These are phyloP conservation scores for Anguilla japonica DNA, from an alignment of 2,113 vertebrate genomes.

Conservation along the genomic window DNA sequence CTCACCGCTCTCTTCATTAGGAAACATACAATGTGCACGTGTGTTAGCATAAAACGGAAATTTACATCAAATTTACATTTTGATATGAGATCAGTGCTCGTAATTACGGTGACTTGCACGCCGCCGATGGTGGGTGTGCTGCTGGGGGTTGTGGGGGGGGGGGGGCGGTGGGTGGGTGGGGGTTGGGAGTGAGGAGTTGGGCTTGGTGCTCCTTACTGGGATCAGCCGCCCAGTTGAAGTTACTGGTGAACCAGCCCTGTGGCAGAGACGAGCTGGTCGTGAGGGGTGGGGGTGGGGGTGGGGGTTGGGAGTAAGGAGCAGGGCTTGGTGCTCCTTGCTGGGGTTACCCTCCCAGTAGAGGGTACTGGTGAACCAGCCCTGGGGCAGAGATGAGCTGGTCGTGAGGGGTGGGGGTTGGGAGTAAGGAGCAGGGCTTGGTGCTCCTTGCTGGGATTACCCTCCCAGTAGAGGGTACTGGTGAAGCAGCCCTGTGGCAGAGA, in stretches of 20 bases:
- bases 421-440: no score
- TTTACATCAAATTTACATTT: neutral
- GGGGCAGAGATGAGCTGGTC: neutral
- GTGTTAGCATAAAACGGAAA: neutral
- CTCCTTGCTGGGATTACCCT: slow-evolving; percentile 5
- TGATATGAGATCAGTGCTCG: neutral
- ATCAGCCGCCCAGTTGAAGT: slow-evolving; percentile 1
- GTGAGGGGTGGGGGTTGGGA: neutral
- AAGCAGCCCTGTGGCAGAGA: slow-evolving; percentile 14
- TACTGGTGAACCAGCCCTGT: no score
- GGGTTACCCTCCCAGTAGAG: no score
- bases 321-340: no score
- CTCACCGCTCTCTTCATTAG: neutral
- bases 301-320: no score
- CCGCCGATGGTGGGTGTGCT: neutral
- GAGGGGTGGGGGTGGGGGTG: no score
- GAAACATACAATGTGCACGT: neutral
- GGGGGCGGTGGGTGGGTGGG: no score
- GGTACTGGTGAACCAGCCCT: no score
- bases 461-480: neutral
- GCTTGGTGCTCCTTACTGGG: neutral
- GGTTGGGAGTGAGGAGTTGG: no score
- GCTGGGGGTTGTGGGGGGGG: neutral
- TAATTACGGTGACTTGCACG: neutral
- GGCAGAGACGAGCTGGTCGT: neutral